Conservation (phyloP, 2,113 vertebrate genomes). For the Vidua macroura region DNA sequence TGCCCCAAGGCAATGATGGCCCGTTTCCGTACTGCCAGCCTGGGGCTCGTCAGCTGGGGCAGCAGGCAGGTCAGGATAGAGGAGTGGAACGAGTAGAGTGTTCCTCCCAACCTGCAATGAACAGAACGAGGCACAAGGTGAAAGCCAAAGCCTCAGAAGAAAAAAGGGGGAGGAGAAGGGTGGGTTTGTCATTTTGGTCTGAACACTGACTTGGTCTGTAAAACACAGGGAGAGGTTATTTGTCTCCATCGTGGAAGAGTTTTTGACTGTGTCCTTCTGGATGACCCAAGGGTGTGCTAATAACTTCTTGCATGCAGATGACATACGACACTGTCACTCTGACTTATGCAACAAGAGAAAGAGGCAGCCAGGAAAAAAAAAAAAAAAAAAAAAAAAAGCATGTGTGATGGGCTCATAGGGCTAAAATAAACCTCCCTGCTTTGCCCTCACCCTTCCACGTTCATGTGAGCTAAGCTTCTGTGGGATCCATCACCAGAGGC, state of each 20-base stretch:
- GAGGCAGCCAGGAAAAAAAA: not conserved
- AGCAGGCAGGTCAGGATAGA: slow-evolving; percentile 89
- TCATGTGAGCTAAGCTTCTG: not conserved
- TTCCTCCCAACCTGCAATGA: slow-evolving; percentile 81
- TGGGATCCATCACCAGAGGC: not conserved
- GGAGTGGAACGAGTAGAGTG: slow-evolving; percentile 85
- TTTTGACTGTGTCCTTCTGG: not conserved
- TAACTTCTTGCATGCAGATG: not conserved
- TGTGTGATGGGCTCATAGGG: not conserved
- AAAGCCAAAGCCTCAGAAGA: not conserved
- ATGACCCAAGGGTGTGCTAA: not conserved
- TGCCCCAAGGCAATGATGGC: slow-evolving; percentile 89
- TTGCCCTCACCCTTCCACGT: not conserved
- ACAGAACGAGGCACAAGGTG: not conserved
- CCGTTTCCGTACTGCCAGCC: slow-evolving; percentile 91
- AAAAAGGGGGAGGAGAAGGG: not conserved
- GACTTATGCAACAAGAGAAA: slow-evolving; percentile 8
- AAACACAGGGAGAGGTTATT: not conserved
- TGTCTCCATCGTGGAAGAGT: not conserved
- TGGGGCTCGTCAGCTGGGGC: slow-evolving; percentile 88
- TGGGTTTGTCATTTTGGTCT: not conserved
- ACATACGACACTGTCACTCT: slow-evolving; percentile 23
- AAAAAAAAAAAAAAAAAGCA: not conserved
- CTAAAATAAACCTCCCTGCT: slow-evolving; percentile 48
- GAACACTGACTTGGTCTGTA: not conserved